Evolutionary conservation across 2,888 invertebrate genomes (phyloP).

Genomic region (Oxystoma pomonae): DNA sequence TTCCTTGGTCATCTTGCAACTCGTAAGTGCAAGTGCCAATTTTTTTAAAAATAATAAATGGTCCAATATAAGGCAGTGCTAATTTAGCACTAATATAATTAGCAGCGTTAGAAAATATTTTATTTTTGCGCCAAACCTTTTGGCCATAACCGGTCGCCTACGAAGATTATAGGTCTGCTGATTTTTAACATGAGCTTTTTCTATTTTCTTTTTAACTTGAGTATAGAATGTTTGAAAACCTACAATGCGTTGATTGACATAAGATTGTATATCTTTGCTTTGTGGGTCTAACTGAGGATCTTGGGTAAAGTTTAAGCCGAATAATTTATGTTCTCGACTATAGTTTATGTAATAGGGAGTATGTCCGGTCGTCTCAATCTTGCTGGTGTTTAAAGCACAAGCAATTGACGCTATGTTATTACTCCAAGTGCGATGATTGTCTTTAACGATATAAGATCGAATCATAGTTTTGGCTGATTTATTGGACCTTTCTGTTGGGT

Average conservation of each 20-base stretch:
- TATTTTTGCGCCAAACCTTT: background rate
- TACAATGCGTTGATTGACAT: too few species aligned
- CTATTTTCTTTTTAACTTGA: too few species aligned
- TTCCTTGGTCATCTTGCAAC: background rate
- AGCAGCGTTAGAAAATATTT: too few species aligned
- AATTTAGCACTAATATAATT: background rate
- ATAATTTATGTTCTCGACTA: background rate
- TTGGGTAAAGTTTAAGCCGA: too few species aligned
- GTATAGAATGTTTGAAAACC: too few species aligned
- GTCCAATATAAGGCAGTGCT: background rate
- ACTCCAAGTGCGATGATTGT: background rate
- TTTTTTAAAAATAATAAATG: background rate
- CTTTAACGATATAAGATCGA: background rate
- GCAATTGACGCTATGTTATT: background rate
- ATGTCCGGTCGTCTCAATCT: background rate
- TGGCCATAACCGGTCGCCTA: background rate
- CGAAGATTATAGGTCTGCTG: background rate
- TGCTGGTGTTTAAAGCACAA: background rate
- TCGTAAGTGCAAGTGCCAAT: too few species aligned
- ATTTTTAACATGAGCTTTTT: background rate
- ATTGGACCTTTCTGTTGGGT: background rate
- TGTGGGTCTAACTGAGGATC: too few species aligned
- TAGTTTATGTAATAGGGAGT: background rate
- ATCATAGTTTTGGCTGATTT: background rate
- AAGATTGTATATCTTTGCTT: too few species aligned